These are phyloP conservation scores for Drosophila miranda DNA, from an alignment of 1,140 invertebrate genomes.

Conservation along the genomic window DNA sequence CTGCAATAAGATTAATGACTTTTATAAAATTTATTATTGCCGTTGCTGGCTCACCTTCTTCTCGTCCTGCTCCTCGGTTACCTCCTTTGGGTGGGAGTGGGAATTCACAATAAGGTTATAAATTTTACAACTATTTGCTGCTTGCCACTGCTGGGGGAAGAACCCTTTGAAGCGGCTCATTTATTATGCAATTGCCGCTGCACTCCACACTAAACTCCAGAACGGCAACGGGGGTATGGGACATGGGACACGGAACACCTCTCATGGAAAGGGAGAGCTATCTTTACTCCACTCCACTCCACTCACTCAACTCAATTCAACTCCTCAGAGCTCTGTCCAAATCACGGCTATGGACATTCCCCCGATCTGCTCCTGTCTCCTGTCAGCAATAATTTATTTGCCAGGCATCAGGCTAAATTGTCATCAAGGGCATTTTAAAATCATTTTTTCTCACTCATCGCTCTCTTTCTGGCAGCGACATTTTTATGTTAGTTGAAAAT, in stretches of 20 bases:
- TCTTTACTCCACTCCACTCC: neutral
- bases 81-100: conserved; percentile 1
- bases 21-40: conserved; percentile 80
- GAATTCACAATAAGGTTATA: conserved; percentile 75
- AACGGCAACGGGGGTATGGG: neutral
- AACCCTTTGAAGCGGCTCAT: conserved; percentile 59
- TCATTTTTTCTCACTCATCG: conserved; percentile 42
- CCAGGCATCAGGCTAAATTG: conserved; percentile 63
- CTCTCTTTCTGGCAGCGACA: conserved; percentile 12
- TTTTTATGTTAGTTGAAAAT: conserved; percentile 50
- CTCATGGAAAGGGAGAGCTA: neutral
- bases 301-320: neutral
- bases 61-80: conserved; percentile 17
- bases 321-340: conserved; percentile 3
- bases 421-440: conserved; percentile 67
- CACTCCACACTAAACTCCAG: conserved; percentile 3
- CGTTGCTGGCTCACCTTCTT: conserved; percentile 58
- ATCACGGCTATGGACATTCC: conserved; percentile 25
- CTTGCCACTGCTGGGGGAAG: neutral
- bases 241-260: neutral
- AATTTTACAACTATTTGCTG: conserved; percentile 55
- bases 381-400: conserved; percentile 61
- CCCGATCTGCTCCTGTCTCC: conserved; percentile 12
- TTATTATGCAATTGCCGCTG: conserved; percentile 74
- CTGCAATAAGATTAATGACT: conserved; percentile 75